Percentiles rank a stretch among this genome's conserved stretches.
These are phyloP conservation scores for Neotoxoptera formosana DNA, from an alignment of 1,140 invertebrate genomes.

Conservation along the genomic window DNA sequence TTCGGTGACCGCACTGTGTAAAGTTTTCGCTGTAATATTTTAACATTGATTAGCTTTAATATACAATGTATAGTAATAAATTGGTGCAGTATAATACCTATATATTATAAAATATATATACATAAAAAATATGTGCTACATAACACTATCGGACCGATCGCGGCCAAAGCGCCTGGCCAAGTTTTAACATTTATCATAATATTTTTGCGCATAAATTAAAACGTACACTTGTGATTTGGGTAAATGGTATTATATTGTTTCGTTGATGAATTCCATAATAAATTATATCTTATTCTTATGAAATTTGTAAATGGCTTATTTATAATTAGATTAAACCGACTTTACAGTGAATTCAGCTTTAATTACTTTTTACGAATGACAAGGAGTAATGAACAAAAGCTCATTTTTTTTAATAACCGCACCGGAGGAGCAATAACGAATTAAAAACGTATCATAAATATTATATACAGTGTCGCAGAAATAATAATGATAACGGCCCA, in stretches of 20 bases:
- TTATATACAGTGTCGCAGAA: not conserved
- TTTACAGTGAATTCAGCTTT: not conserved
- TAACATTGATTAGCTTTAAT: not conserved
- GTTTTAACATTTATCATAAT: slow-evolving; percentile 28
- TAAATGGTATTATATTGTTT: slow-evolving; percentile 4
- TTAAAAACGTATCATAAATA: slow-evolving; percentile 16
- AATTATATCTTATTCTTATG: slow-evolving; percentile 9
- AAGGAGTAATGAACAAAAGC: not conserved
- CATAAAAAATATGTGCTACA: too few relatives aligned
- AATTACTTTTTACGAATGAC: slow-evolving; percentile 38
- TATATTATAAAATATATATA: too few relatives aligned
- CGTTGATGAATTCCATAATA: slow-evolving; percentile 16
- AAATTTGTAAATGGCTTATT: slow-evolving; percentile 25
- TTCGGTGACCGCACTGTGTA: not conserved
- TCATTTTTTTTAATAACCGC: slow-evolving; percentile 1
- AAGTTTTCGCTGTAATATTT: not conserved
- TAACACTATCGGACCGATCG: not conserved
- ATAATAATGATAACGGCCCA: not conserved
- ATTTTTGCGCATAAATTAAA: not conserved
- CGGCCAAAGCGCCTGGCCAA: not conserved
- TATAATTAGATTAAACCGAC: slow-evolving; percentile 3
- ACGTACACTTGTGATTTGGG: not conserved
- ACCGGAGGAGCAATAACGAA: not conserved
- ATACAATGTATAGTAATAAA: not conserved
- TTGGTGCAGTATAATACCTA: not conserved